Base-by-base conservation (phyloP, 2,113 vertebrate genomes). In the Manacus vitellinus region DNA sequence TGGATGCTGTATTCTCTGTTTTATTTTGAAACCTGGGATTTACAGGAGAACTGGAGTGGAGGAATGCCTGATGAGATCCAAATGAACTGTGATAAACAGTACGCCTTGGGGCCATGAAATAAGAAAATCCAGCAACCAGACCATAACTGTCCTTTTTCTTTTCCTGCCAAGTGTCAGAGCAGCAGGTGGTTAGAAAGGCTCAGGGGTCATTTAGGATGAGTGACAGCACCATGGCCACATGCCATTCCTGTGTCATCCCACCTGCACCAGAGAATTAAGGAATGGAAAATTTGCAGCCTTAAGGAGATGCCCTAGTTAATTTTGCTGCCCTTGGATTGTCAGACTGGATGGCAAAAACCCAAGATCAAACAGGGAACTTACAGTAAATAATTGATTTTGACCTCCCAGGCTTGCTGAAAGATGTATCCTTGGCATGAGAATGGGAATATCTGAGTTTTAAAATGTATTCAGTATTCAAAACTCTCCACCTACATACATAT, bases 311-410 rank as follows among this genome's bases (percentile, higher is more conserved):
- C 30, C 55, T 35, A 55, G 20, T 51, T 65, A 71, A 74, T 86
- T 86, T 80, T 82, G 39, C 47, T 94, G 61, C 15, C 65, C 66
- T 81, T 95, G 43, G 46, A 59, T 46, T 84, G 83, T 78, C 83
- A 92, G 56, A 81, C 8, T 75, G 44, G 14, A 86, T 77, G 33
- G 59, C 33, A 59, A 84, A 88, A 81, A 73, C 37, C 0, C 51
- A 95, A 89, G 52, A 91, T 70, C 76, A 89, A 85, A 54, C 33
- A 44, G 39, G 61, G 17, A 92, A 81, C 30, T 91, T 72, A 41
- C 1, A 67, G 68, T 92, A 92, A 97, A 91, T 94, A 92, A 95
- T 71, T 77, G 35, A 94, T 91, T 89, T 74, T 89, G 65, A 82
- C 49, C 44, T 89, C 52, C 17, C 49, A 85, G 62, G 25, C 65